phyloP scores from a whole-genome alignment of 1,140 invertebrate species.

The Cherax quadricarinatus region DNA sequence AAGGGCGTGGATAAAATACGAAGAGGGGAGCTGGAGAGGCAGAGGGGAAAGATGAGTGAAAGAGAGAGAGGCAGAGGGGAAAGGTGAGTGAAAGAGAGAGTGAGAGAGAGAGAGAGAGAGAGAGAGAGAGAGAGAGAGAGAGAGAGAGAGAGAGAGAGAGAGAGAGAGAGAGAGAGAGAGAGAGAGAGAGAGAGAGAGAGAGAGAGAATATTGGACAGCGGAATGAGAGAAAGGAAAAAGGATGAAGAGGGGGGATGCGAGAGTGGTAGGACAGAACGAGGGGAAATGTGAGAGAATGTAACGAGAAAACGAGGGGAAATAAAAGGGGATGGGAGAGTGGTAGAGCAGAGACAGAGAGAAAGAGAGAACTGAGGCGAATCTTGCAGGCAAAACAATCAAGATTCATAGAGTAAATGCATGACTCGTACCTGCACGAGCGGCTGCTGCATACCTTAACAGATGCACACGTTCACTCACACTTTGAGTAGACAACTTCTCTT shows the following conservation, averaged over 20 bases:
- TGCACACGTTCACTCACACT: too few relatives aligned
- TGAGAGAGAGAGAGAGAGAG: neutral
- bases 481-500: too few relatives aligned
- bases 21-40: slow-evolving; percentile 1
- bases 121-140: slow-evolving; percentile 29
- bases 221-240: neutral
- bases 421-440: too few relatives aligned
- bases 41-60: slow-evolving; percentile 26
- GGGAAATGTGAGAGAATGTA: too few relatives aligned
- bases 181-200: slow-evolving; percentile 13
- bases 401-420: too few relatives aligned
- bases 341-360: neutral
- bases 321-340: neutral
- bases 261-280: too few relatives aligned
- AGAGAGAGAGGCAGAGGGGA: neutral
- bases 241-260: too few relatives aligned
- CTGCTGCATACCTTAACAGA: too few relatives aligned
- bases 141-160: neutral
- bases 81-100: neutral
- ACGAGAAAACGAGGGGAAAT: neutral
- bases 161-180: slow-evolving; percentile 29
- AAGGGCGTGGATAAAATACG: neutral
- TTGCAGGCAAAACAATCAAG: too few relatives aligned
- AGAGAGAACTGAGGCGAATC: too few relatives aligned
- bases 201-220: neutral